Evolutionary conservation across 2,888 invertebrate species (phyloP), one percentile per base, ranked within the genome.

Genomic region (Parasteatoda lunata): DNA sequence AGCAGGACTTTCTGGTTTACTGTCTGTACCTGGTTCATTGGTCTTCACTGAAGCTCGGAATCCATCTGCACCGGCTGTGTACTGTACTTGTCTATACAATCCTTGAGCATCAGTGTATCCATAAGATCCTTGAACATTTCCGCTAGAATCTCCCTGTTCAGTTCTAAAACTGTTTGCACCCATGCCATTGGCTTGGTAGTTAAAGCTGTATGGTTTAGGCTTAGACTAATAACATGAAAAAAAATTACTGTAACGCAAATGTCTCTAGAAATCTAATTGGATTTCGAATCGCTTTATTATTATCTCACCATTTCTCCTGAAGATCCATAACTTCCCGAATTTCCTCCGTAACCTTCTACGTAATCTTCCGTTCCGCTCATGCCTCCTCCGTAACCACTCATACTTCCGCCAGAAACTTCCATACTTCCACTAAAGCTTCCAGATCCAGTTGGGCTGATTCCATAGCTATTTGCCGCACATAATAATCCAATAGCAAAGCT

Each of bases 101-200:
- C 77, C 77, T 13, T 77, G 66, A 13, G 3, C 9, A 15, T 77
- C 77, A 11, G 48, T 77, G 49, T 77, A 77, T 15, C 77, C 68
- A 11, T 77, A 77, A 6, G 51, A 30, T 3, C 77, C 77, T 9
- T 49, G 49, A 6, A 77, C 77, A 30, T 77, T 77, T 1, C 77
- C 77, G 13, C 68, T 77, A 1, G 6, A n/a, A 66, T 77, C 77
- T 5, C 66, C 77, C 47, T 49, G 9, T 15, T 77, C 77, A 4
- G n/a, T 48, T 7, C 77, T 8, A 52, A 30, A 66, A 49, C 9
- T 15, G 47, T 49, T 77, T 0, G 65, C 77, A 5, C 11, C 8
- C 11, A 66, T 51, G 8, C 47, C 68, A 13, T 4, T 9, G 0
- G 77, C 48, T 8, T 77, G n/a, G 51, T 49, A 48, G n/a, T 9